These are phyloP conservation scores for Gorsachius magnificus DNA, from an alignment of 2,797 vertebrate species.

Conservation along the genomic window DNA sequence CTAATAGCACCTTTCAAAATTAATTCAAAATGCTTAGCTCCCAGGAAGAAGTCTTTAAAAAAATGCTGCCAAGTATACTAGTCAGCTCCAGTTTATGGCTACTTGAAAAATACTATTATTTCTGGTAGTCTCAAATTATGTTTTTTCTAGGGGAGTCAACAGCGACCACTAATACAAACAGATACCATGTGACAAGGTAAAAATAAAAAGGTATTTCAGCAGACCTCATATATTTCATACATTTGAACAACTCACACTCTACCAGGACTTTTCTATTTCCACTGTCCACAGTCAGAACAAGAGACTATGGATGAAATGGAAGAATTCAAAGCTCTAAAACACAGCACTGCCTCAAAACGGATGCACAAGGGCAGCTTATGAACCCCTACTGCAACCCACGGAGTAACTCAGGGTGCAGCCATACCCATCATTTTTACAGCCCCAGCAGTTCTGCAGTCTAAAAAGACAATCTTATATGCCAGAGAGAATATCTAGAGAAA, in stretches of 20 bases:
- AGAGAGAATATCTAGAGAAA: background rate
- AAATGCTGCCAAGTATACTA: background rate
- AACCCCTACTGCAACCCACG: background rate
- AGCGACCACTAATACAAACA: background rate
- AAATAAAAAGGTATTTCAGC: background rate
- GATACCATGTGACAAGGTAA: background rate
- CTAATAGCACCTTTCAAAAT: constrained; percentile 37
- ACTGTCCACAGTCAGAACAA: background rate
- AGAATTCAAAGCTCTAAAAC: background rate
- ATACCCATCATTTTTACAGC: background rate
- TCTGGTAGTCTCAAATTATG: background rate
- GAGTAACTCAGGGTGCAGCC: background rate
- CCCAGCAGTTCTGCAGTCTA: background rate
- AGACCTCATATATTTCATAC: background rate
- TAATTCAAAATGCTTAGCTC: background rate
- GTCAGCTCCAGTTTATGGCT: background rate
- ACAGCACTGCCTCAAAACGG: background rate
- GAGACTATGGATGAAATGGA: background rate
- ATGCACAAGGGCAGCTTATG: background rate
- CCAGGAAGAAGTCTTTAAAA: background rate
- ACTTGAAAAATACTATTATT: background rate
- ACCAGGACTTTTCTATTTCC: background rate
- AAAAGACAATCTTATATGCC: background rate
- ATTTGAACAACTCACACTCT: background rate
- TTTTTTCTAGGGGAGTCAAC: background rate